Evolutionary conservation across 2,888 invertebrate species (phyloP).

Genomic region (Hemicrepidius hirtus): DNA sequence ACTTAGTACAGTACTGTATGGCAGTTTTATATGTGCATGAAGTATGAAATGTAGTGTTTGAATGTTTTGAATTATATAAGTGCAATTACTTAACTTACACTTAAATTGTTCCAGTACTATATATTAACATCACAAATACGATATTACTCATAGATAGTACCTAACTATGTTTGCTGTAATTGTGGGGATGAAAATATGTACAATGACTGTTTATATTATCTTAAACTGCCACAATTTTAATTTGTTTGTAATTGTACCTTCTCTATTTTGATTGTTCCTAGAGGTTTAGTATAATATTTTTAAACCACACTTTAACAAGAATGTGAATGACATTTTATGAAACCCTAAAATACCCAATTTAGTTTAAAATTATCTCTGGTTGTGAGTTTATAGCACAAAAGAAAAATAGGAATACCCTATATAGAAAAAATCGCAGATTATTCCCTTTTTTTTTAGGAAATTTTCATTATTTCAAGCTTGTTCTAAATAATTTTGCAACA

Average conservation of each 20-base stretch:
- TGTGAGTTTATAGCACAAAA: no score
- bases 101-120: slow-evolving; percentile 54
- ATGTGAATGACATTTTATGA: no score
- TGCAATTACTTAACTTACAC: slow-evolving; percentile 58
- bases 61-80: slow-evolving; percentile 49
- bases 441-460: no score
- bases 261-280: neutral
- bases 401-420: no score
- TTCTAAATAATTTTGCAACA: no score
- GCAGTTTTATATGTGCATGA: slow-evolving; percentile 26
- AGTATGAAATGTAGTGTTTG: slow-evolving; percentile 20
- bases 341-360: no score
- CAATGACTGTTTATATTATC: slow-evolving; percentile 13
- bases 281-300: neutral
- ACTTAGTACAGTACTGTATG: slow-evolving; percentile 40
- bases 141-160: slow-evolving; percentile 33
- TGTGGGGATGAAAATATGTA: slow-evolving; percentile 22
- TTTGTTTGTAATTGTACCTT: slow-evolving; percentile 4
- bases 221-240: neutral
- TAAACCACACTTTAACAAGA: no score
- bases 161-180: slow-evolving; percentile 28
- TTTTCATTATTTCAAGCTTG: no score
- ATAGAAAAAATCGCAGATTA: no score
- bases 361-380: no score
- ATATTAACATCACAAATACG: slow-evolving; percentile 42